Evolutionary conservation across 1,140 invertebrate species (phyloP).

Genomic region (Aphis gossypii): DNA sequence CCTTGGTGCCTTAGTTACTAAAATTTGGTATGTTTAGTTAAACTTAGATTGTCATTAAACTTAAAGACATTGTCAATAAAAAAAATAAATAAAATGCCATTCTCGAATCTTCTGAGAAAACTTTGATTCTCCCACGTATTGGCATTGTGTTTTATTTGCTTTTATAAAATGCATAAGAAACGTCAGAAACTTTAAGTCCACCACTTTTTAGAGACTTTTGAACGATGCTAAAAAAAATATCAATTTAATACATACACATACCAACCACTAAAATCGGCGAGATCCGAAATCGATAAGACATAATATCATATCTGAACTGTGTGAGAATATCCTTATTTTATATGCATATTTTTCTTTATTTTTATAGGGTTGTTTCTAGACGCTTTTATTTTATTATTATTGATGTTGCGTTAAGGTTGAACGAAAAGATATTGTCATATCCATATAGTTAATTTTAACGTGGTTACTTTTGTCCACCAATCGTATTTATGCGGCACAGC

Average conservation of each 20-base stretch:
- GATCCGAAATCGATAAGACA: neutral
- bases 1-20: neutral
- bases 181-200: neutral
- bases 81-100: no score
- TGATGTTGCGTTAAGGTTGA: neutral
- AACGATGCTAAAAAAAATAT: neutral
- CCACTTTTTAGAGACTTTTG: neutral
- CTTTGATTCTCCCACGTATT: neutral
- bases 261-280: neutral
- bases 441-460: neutral
- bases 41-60: no score
- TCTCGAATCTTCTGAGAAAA: neutral
- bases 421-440: neutral
- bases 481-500: neutral
- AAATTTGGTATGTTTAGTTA: neutral
- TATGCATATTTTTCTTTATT: neutral
- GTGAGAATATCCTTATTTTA: neutral
- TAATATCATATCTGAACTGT: neutral
- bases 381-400: neutral
- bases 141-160: neutral
- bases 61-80: no score
- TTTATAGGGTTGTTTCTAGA: fast-evolving
- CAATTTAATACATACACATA: neutral
- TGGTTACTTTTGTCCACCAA: neutral
- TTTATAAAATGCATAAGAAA: neutral